These are phyloP conservation scores for Solen grandis DNA, from an alignment of 1,140 invertebrate species.

Conservation along the genomic window DNA sequence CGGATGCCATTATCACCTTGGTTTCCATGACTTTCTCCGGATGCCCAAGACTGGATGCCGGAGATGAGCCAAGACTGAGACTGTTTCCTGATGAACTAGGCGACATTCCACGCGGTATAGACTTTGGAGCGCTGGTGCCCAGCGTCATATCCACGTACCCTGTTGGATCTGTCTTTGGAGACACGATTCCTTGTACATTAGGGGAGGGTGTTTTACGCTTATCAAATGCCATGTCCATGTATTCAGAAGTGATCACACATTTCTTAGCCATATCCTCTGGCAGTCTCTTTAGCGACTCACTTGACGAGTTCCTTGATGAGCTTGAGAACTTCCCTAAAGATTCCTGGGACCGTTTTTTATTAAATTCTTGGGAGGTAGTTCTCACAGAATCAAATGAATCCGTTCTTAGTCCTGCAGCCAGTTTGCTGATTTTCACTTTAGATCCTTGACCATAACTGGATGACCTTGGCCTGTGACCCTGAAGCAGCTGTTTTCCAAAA, in stretches of 20 bases:
- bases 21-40: conserved; percentile 10
- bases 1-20: conserved; percentile 60
- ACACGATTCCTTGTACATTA: conserved; percentile 14
- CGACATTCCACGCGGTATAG: conserved; percentile 18
- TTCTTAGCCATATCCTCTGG: conserved; percentile 62
- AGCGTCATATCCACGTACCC: conserved; percentile 74
- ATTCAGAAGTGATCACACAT: conserved; percentile 59
- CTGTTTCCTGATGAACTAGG: conserved; percentile 38
- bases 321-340: conserved; percentile 69
- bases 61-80: conserved; percentile 60
- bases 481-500: conserved; percentile 67
- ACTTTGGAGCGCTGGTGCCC: conserved; percentile 49
- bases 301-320: conserved; percentile 68
- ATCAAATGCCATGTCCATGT: conserved; percentile 71
- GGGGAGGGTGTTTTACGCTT: conserved; percentile 63
- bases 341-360: conserved; percentile 61
- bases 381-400: conserved; percentile 66
- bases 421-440: conserved; percentile 49
- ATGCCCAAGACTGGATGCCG: conserved; percentile 46
- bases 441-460: conserved; percentile 77
- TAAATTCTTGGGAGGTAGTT: conserved; percentile 56
- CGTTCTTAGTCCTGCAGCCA: conserved; percentile 51
- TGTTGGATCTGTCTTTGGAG: conserved; percentile 42
- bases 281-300: conserved; percentile 68
- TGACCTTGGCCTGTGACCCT: conserved; percentile 73